These are phyloP conservation scores for Setophaga coronata DNA, from an alignment of 2,113 vertebrate genomes.

Conservation along the genomic window DNA sequence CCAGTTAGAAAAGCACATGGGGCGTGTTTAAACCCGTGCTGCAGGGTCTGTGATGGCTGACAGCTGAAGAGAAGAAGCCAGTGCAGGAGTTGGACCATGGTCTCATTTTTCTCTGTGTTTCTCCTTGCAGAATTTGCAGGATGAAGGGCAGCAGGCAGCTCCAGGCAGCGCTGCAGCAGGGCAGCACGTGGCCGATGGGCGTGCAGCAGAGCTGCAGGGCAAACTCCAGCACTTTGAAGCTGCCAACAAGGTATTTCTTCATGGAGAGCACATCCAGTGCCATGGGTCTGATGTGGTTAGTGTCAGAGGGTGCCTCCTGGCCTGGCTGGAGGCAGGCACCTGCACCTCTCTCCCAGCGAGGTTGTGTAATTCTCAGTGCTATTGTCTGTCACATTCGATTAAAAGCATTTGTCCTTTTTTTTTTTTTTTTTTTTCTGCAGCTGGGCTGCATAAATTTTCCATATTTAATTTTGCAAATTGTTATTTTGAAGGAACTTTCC, in stretches of 20 bases:
- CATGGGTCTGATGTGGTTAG: neutral
- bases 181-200: slow-evolving; percentile 66
- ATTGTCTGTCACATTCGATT: neutral
- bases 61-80: neutral
- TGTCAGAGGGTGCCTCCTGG: neutral
- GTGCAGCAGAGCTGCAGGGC: slow-evolving; percentile 77
- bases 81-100: neutral
- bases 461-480: neutral
- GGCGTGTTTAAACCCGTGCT: neutral
- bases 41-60: neutral
- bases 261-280: neutral
- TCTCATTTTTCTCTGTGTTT: neutral
- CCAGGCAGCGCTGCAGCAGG: slow-evolving; percentile 59
- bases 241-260: slow-evolving; percentile 82
- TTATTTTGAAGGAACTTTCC: neutral
- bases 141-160: slow-evolving; percentile 48
- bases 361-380: neutral
- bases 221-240: slow-evolving; percentile 81
- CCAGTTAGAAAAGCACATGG: neutral
- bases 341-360: neutral
- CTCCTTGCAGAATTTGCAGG: slow-evolving; percentile 6
- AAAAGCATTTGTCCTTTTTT: neutral
- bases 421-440: neutral
- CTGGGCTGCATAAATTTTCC: neutral
- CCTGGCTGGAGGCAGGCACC: neutral